Percentiles rank a stretch among this genome's conserved stretches.
Conservation (phyloP, 2,113 vertebrate species). For the rat (Rattus norvegicus) region DNA sequence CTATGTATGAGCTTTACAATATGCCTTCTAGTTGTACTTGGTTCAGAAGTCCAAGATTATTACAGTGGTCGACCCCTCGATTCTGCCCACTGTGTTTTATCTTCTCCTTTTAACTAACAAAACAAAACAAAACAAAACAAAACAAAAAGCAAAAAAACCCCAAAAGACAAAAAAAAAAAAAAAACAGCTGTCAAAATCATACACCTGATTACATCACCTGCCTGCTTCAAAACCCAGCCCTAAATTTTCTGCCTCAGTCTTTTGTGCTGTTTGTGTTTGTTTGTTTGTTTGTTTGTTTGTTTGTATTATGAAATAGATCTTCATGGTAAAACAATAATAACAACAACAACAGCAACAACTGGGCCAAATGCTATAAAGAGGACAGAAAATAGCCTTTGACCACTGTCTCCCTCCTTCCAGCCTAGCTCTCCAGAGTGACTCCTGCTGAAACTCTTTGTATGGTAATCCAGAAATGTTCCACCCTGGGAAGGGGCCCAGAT, state of each 20-base stretch:
- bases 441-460: not conserved
- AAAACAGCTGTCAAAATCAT: slow-evolving; percentile 23
- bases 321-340: not conserved
- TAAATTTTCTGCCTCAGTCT: not conserved
- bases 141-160: too few species aligned
- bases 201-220: not conserved
- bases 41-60: slow-evolving; percentile 31
- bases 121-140: not conserved
- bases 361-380: not conserved
- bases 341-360: not conserved
- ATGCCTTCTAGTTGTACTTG: not conserved
- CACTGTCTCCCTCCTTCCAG: not conserved
- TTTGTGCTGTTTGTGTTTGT: slow-evolving; percentile 36
- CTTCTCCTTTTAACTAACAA: not conserved
- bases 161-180: too few species aligned
- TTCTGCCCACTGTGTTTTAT: not conserved
- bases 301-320: slow-evolving; percentile 33
- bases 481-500: not conserved
- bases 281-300: slow-evolving; percentile 37
- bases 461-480: slow-evolving; percentile 1
- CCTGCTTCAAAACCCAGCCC: slow-evolving; percentile 7
- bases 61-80: not conserved
- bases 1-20: not conserved
- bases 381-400: not conserved
- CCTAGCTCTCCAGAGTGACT: not conserved